Base-by-base conservation (phyloP, 2,888 invertebrate species). In the Catocala nupta region DNA sequence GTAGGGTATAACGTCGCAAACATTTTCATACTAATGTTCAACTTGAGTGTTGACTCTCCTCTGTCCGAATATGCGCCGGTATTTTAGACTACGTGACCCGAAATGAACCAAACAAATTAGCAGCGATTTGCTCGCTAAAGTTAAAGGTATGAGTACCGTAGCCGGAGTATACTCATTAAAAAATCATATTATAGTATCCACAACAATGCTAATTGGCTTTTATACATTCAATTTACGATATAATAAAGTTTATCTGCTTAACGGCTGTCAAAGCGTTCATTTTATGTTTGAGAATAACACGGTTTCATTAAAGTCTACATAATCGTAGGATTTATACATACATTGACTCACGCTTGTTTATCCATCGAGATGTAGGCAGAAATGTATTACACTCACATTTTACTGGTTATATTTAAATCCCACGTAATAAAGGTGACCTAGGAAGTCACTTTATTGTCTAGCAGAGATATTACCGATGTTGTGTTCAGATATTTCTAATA, bases 81-180 rank as follows among this genome's bases (percentile, higher is more conserved):
- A 52, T 55, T 63, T 57, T 49, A 51, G 9, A 39, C 59, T 72
- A 75, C 73, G 75, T 75, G 75, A 70, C 75, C 67, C 62, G 60
- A 68, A 75, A 75, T 73, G 58, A 73, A 57, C 62, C 57, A 70
- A 75, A 72, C 70, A 75, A 75, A 75, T 75, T 75, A 72, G 60
- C 55, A 13, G 57, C 67, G 57, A 68, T 56, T 70, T 50, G 25
- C 36, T 34, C 42, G 56, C 43, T 63, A 62, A 62, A 60, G 53
- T 65, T 65, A 45, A 54, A 51, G 52, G 52, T 54, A 54, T 56
- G 61, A 68, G 64, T 66, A 47, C 49, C 25, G 47, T 12, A 39
- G 43, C 12, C 52, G 34, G 49, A 34, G 16, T 11, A 53, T 36
- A 6, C 34, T 53, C 25, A 5, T 39, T 59, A 60, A 55, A 52